phyloP scores from a whole-genome alignment of 2,888 invertebrate species.

The Rutpela maculata region DNA sequence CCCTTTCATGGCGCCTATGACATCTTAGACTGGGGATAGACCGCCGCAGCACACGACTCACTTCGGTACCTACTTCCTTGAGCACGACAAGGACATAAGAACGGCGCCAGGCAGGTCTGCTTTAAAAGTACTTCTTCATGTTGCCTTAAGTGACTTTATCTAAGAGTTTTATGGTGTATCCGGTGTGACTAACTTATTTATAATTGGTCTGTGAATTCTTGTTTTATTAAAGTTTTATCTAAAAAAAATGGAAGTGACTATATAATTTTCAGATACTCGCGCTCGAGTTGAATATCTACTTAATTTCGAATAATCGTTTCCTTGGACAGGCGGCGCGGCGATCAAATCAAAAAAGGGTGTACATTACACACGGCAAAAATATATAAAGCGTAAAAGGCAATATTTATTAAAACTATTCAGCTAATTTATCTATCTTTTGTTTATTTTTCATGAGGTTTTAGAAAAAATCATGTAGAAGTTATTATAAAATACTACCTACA shows the following conservation, averaged over 20 bases:
- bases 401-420: no score
- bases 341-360: background rate
- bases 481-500: no score
- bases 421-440: no score
- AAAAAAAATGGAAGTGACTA: background rate
- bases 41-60: conserved; percentile 10
- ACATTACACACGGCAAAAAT: no score
- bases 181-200: conserved; percentile 62
- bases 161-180: conserved; percentile 63
- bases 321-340: background rate
- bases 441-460: no score
- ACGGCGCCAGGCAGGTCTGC: conserved; percentile 67
- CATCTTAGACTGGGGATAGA: conserved; percentile 7
- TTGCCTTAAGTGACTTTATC: conserved; percentile 68
- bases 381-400: no score
- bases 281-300: background rate
- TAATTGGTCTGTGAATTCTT: conserved; percentile 57
- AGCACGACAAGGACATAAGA: conserved; percentile 43
- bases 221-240: conserved; percentile 34
- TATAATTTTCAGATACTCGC: conserved; percentile 8
- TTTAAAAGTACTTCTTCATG: conserved; percentile 67
- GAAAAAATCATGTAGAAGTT: no score
- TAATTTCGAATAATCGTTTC: background rate
- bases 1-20: conserved; percentile 20
- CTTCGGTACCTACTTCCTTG: conserved; percentile 9